These are phyloP conservation scores for Ricordea florida DNA, from an alignment of 92 coral and sea anemone species.

Conservation along the genomic window DNA sequence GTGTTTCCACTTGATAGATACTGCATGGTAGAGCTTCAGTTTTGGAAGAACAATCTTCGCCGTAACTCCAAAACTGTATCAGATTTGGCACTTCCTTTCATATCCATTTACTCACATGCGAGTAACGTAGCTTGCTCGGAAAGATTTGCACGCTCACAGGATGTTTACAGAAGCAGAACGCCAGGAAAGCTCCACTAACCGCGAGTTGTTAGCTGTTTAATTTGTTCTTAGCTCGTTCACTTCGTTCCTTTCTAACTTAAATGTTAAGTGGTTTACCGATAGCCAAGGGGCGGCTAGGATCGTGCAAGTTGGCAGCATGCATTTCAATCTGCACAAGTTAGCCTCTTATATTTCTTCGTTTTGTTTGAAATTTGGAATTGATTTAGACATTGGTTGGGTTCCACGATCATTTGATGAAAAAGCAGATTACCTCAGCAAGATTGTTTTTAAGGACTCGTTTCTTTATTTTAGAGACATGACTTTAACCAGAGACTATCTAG, in stretches of 20 bases:
- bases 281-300: conserved; percentile 32
- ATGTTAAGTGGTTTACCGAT: conserved; percentile 49
- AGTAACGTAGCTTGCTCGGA: conserved; percentile 34
- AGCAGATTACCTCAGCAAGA: conserved; percentile 14
- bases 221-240: conserved; percentile 26
- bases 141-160: conserved; percentile 29
- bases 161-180: conserved; percentile 34
- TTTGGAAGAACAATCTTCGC: conserved; percentile 20
- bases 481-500: too few relatives aligned
- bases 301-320: conserved; percentile 40
- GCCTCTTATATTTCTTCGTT: conserved; percentile 18
- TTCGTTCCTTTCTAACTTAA: conserved; percentile 3
- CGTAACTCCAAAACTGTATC: neutral
- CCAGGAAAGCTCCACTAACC: conserved; percentile 28
- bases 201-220: conserved; percentile 38
- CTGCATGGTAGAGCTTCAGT: conserved; percentile 28
- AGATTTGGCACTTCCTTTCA: neutral
- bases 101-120: conserved; percentile 29
- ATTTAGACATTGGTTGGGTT: conserved; percentile 42
- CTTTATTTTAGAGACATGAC: too few relatives aligned
- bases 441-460: too few relatives aligned
- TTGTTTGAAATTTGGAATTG: conserved; percentile 13
- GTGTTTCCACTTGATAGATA: conserved; percentile 21
- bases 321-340: conserved; percentile 26
- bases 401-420: conserved; percentile 31